Evolutionary conservation across 2,888 invertebrate species (phyloP), one percentile per base, ranked within the genome.

Genomic region (Protonemura montana): DNA sequence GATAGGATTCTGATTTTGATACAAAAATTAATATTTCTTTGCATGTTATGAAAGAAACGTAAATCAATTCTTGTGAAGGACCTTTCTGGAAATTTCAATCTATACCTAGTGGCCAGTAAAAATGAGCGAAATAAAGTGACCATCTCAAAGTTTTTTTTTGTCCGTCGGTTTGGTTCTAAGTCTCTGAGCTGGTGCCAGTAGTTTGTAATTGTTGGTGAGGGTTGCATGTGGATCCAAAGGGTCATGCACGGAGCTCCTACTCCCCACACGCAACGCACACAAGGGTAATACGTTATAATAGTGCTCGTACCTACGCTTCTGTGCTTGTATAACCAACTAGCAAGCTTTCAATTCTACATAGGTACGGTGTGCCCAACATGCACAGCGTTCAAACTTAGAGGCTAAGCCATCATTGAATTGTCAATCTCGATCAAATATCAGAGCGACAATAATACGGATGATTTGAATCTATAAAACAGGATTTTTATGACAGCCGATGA

Each of bases 251-350:
- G 5, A 25, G 41, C 41, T 3, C 78, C 78, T 27, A 78, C 78
- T 26, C 78, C 10, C 81, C 6, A 29, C 81, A 81, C 81, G 81
- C 81, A 81, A 81, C 0, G 7, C 29, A 28, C 81, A 81, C 81
- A 81, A n/a, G 81, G 28, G 30, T 81, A 81, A 81, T 81, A 30
- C 81, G 27, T 81, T 81, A 81, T 7, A 78, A 78, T 78, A 27
- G n/a, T 78, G 29, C 5, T 35, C 35, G 35, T 10, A 6, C 10
- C 5, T 35, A 35, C 10, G 35, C 35, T 35, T 77, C 3, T 77
- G 13, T 26, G 80, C 35, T 35, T 35, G 35, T 35, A 35, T 35
- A 10, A 25, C 41, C 82, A 82, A 21, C 30, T 10, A n/a, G 35
- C 30, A 29, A 29, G 29, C 82, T 5, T 5, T 35, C 26, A 78